These are phyloP conservation scores for Pterostichus madidus DNA, from an alignment of 2,888 invertebrate genomes.

Conservation along the genomic window DNA sequence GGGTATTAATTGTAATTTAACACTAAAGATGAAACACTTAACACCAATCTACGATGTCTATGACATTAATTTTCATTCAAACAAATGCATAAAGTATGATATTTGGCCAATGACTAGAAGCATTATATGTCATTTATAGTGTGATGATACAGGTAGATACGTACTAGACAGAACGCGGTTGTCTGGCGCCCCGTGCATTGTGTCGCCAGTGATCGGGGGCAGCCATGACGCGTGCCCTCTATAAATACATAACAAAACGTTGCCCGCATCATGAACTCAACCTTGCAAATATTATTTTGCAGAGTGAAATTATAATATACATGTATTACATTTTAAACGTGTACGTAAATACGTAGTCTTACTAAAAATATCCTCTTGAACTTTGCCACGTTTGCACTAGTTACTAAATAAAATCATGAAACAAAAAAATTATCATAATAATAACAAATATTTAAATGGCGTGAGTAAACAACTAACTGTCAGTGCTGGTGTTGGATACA, in stretches of 20 bases:
- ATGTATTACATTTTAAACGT: constrained; percentile 13
- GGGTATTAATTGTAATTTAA: constrained; percentile 37
- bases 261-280: constrained; percentile 54
- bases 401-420: constrained; percentile 29
- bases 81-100: constrained; percentile 67
- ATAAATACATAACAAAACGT: constrained; percentile 40
- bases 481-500: no score
- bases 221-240: constrained; percentile 21
- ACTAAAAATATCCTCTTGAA: constrained; percentile 31
- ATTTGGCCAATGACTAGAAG: constrained; percentile 77
- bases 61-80: constrained; percentile 52
- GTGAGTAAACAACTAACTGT: background rate
- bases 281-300: constrained; percentile 48
- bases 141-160: constrained; percentile 53
- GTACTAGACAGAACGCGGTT: constrained; percentile 23
- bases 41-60: constrained; percentile 56
- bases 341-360: constrained; percentile 32
- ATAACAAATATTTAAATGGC: constrained; percentile 56
- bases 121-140: constrained; percentile 66
- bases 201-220: constrained; percentile 8
- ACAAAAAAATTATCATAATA: constrained; percentile 27
- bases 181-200: constrained; percentile 11
- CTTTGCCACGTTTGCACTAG: constrained; percentile 49
- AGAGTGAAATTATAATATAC: constrained; percentile 25
- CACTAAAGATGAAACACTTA: constrained; percentile 47